These are phyloP conservation scores for Emmelina monodactyla DNA, from an alignment of 2,888 invertebrate genomes.

Conservation along the genomic window DNA sequence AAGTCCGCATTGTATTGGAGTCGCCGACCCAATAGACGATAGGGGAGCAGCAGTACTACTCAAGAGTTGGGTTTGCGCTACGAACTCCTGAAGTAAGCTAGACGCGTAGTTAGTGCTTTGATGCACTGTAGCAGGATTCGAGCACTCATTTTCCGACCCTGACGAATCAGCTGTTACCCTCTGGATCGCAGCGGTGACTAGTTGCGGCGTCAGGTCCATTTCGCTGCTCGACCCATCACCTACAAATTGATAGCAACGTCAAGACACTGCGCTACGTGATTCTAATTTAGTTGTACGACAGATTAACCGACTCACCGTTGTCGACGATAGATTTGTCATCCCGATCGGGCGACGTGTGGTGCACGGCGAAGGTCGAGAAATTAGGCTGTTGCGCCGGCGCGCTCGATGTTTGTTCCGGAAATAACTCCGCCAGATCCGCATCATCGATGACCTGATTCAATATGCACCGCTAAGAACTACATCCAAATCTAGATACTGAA, in stretches of 20 bases:
- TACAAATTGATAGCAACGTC: conserved; percentile 24
- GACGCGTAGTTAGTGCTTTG: conserved; percentile 73
- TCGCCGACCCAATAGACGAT: conserved; percentile 31
- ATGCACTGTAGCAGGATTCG: conserved; percentile 59
- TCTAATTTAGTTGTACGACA: no score
- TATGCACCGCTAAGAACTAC: neutral
- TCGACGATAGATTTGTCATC: conserved; percentile 59
- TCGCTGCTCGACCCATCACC: conserved; percentile 75
- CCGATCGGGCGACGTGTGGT: conserved; percentile 41
- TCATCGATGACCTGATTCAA: conserved; percentile 73
- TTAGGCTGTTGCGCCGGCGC: conserved; percentile 67
- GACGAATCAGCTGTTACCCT: conserved; percentile 73
- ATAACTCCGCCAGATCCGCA: conserved; percentile 79
- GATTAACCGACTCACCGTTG: conserved; percentile 39
- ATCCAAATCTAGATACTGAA: neutral
- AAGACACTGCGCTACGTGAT: neutral
- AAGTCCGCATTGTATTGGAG: conserved; percentile 30
- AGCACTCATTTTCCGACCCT: conserved; percentile 75
- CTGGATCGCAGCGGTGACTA: conserved; percentile 80
- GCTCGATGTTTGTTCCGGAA: conserved; percentile 73
- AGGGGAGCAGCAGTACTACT: conserved; percentile 55
- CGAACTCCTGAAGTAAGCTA: conserved; percentile 80
- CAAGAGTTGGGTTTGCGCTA: conserved; percentile 77
- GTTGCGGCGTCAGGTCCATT: conserved; percentile 76
- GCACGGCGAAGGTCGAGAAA: conserved; percentile 62